A percentile compares a stretch with the other conserved stretches of the same genome.
Evolutionary conservation across 2,888 invertebrate genomes (phyloP).

Genomic region (Ichneumon xanthorius): DNA sequence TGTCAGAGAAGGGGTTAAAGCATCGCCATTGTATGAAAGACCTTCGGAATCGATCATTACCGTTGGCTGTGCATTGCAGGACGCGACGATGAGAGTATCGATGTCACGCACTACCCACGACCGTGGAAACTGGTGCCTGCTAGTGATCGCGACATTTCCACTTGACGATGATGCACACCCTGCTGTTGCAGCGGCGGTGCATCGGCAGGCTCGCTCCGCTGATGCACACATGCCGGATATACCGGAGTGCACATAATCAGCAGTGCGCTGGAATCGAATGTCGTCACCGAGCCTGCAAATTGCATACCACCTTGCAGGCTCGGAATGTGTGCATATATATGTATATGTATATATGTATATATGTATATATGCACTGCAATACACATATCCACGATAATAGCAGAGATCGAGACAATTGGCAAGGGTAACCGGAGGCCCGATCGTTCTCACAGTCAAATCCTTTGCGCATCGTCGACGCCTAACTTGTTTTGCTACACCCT

Average conservation of each 20-base stretch:
- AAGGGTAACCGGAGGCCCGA: constrained; percentile 4
- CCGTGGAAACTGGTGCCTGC: constrained; percentile 33
- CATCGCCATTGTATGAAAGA: background rate
- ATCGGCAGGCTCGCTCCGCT: background rate
- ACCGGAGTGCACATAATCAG: constrained; percentile 27
- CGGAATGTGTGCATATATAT: background rate
- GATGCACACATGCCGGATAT: constrained; percentile 28
- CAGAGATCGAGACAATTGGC: constrained; percentile 22
- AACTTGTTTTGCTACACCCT: no score
- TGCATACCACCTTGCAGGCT: constrained; percentile 29
- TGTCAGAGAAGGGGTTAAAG: background rate
- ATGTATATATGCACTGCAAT: no score
- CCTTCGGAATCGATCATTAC: background rate
- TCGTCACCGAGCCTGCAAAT: constrained; percentile 44
- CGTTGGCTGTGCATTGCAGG: background rate
- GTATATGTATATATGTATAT: no score
- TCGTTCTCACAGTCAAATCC: background rate
- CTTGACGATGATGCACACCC: constrained; percentile 23
- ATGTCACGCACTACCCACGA: constrained; percentile 40
- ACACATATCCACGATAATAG: background rate
- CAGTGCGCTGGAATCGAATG: constrained; percentile 41
- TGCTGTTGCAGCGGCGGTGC: background rate
- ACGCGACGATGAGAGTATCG: constrained; percentile 39
- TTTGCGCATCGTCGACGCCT: background rate
- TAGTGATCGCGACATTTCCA: constrained; percentile 33